Base-by-base conservation (phyloP, 1,140 invertebrate genomes). In the Xylocopa sonorina region DNA sequence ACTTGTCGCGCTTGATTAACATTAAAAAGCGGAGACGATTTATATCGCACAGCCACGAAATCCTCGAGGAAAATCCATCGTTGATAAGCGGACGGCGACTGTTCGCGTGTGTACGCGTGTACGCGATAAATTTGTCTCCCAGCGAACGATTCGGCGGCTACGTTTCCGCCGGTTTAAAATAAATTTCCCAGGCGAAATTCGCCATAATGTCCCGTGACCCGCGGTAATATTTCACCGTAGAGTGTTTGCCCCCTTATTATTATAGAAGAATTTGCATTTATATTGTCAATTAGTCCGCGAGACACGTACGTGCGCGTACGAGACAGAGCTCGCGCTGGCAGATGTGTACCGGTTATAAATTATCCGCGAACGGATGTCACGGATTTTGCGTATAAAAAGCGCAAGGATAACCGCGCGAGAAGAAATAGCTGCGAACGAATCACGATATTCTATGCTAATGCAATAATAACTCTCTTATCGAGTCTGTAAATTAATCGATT, bases 191-290 rank as follows among this genome's bases (percentile, higher is more conserved):
- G 9, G 43, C 29, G 63, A 66, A 66, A 66, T n/a, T 29, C 29
- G 6, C 57, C 9, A 2, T 18, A 21, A 43, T 64, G 29, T 46
- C 9, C 62, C 21, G 41, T 21, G 4, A n/a, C 24, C 12, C 24
- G 24, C 24, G 62, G 16, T 43, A 46, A 58, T 58, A 58, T 58
- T 34, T 58, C 57, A 34, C 18, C 21, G 9, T 18, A 34, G 29
- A 34, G 29, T 64, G 62, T 64, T n/a, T 46, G 7, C 62, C n/a
- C 27, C 29, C 63, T 48, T 32, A 66, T 32, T 66, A 32, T 66
- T 66, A 32, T n/a, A 48, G 3, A 10, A 32, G 38, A 46, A 66
- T 66, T 66, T 66, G 63, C 43, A 66, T 66, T 66, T 66, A 48
- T 48, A 66, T 66, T 66, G 63, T 48, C 63, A 66, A 66, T 66